Conservation (phyloP, 1,140 invertebrate genomes). For the Bradynema listronoti region DNA sequence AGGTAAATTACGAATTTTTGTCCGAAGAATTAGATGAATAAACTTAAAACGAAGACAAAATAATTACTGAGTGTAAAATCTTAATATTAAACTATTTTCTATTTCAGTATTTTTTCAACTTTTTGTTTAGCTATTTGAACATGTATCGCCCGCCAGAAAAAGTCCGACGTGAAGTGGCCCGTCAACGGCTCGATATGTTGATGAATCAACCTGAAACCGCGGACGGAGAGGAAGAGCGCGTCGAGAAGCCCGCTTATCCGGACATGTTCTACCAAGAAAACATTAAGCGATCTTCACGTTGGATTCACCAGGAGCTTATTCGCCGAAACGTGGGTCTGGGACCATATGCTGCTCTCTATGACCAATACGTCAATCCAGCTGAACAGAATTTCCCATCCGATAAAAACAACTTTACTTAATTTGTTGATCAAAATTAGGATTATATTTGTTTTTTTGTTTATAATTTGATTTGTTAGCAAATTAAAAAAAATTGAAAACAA, state of each 20-base stretch:
- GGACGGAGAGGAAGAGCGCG: slow-evolving; percentile 6
- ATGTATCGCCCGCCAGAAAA: slow-evolving; percentile 45
- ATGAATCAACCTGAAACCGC: slow-evolving; percentile 12
- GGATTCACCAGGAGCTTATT: slow-evolving; percentile 41
- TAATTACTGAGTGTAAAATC: neutral
- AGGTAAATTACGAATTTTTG: slow-evolving; percentile 7
- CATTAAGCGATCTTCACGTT: slow-evolving; percentile 40
- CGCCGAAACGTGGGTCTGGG: slow-evolving; percentile 40
- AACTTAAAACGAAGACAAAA: neutral
- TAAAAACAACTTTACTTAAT: too few relatives aligned
- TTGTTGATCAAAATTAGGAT: too few relatives aligned
- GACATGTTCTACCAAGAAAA: slow-evolving; percentile 52
- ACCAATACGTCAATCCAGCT: slow-evolving; percentile 36
- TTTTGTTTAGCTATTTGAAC: slow-evolving; percentile 42
- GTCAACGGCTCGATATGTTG: slow-evolving; percentile 31
- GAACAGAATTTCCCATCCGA: too few relatives aligned
- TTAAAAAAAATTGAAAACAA: neutral
- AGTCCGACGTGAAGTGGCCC: slow-evolving; percentile 26
- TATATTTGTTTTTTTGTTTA: too few relatives aligned
- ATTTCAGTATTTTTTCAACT: slow-evolving; percentile 10
- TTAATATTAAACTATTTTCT: neutral
- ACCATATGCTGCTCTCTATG: slow-evolving; percentile 30
- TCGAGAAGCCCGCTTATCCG: slow-evolving; percentile 38
- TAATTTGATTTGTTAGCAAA: neutral
- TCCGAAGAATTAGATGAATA: neutral